A percentile compares a stretch with the other conserved stretches of the same genome.
Conservation (phyloP, 1,140 invertebrate genomes). For the Linepithema humile region DNA sequence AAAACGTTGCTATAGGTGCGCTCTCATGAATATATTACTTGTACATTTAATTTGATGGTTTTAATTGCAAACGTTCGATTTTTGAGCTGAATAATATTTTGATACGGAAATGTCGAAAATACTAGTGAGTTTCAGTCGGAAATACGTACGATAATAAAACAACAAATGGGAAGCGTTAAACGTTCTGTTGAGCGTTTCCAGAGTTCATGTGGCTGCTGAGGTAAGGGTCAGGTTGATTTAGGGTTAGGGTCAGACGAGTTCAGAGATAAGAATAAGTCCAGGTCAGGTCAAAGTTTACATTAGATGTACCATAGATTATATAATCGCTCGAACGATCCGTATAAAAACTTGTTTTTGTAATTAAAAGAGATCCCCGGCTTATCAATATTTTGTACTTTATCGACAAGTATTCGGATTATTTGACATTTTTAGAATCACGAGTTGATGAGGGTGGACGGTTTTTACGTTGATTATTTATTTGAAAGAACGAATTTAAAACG, state of each 20-base stretch:
- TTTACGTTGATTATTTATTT: not conserved
- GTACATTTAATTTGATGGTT: not conserved
- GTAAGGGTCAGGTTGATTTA: not conserved
- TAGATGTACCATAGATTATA: conserved; percentile 2
- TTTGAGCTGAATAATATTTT: not conserved
- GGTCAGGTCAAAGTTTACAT: conserved; percentile 2
- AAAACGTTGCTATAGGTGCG: no score
- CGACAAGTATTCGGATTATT: not conserved
- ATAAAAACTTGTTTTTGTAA: not conserved
- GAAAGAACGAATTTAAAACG: not conserved
- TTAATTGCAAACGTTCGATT: not conserved
- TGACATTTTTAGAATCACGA: not conserved
- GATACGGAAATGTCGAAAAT: not conserved
- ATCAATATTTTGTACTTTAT: not conserved
- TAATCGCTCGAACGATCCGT: not conserved
- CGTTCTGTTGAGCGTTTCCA: not conserved
- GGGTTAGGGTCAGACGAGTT: conserved; percentile 3
- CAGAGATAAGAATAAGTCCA: not conserved
- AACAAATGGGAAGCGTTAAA: not conserved
- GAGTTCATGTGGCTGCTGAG: not conserved
- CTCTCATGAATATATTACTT: not conserved
- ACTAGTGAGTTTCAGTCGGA: not conserved
- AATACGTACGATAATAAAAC: not conserved
- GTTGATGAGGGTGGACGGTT: not conserved
- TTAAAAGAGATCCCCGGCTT: not conserved